These are phyloP conservation scores for Lagorchestes hirsutus DNA, from an alignment of 2,797 vertebrate genomes.

Conservation along the genomic window DNA sequence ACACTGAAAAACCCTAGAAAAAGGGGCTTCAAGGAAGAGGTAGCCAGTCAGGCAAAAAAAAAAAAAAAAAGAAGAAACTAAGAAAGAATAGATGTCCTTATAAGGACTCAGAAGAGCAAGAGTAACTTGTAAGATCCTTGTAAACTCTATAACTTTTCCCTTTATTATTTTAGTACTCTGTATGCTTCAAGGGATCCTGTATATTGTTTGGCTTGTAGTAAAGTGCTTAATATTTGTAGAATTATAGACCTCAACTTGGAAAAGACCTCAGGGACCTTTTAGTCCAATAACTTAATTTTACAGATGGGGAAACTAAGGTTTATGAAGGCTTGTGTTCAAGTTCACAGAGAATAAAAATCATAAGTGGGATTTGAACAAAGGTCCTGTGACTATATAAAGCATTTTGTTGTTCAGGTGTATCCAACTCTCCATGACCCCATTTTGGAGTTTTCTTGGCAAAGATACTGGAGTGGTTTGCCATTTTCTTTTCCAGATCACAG, in stretches of 20 bases:
- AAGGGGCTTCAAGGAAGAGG: neutral
- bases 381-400: neutral
- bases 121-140: neutral
- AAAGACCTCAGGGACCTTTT: neutral
- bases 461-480: neutral
- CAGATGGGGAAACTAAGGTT: neutral
- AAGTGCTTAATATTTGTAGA: neutral
- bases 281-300: neutral
- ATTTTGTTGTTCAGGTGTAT: neutral
- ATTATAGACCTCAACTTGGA: neutral
- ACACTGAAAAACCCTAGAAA: neutral
- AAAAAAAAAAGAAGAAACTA: neutral
- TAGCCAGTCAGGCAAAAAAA: neutral
- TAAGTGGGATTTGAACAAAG: neutral
- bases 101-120: neutral
- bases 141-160: neutral
- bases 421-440: neutral
- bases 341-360: neutral
- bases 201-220: neutral
- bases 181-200: neutral
- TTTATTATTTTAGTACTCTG: neutral
- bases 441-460: neutral
- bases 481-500: neutral
- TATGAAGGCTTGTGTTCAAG: neutral
- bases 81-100: neutral